These are phyloP conservation scores for Danio albolineatus DNA, from an alignment of 2,797 vertebrate genomes.

Conservation along the genomic window DNA sequence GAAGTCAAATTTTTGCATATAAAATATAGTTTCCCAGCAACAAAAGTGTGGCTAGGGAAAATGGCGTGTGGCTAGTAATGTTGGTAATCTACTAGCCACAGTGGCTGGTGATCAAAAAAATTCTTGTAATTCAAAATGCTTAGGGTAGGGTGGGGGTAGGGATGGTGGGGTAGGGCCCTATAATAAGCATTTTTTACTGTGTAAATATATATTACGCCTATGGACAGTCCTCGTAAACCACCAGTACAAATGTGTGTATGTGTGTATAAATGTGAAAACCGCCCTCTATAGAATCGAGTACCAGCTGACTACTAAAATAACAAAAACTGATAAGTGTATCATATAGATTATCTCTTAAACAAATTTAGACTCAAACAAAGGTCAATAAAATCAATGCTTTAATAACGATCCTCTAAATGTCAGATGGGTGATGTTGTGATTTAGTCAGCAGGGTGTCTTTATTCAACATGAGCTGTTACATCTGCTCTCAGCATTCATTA, in stretches of 20 bases:
- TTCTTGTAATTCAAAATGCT: no score
- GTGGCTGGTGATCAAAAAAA: no score
- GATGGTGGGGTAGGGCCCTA: no score
- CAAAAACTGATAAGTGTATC: neutral
- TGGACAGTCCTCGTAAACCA: no score
- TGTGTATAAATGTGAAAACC: neutral
- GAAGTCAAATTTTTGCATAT: no score
- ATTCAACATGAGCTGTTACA: conserved; percentile 69
- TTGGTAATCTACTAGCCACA: no score
- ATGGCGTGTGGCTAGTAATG: no score
- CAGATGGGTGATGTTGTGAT: conserved; percentile 63
- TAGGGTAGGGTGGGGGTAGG: no score
- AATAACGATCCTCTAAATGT: conserved; percentile 70
- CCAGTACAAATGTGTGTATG: neutral
- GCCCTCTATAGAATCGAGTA: neutral
- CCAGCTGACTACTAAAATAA: neutral
- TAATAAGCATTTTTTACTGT: no score
- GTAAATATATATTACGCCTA: no score
- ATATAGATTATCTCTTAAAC: conserved; percentile 22
- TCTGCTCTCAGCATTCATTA: conserved; percentile 72
- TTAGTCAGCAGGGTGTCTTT: conserved; percentile 67
- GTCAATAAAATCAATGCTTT: conserved; percentile 72
- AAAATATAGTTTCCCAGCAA: no score
- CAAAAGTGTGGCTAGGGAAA: no score
- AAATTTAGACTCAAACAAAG: conserved; percentile 59